phyloP scores from a whole-genome alignment of 2,113 vertebrate genomes.

The Donacobius atricapilla region DNA sequence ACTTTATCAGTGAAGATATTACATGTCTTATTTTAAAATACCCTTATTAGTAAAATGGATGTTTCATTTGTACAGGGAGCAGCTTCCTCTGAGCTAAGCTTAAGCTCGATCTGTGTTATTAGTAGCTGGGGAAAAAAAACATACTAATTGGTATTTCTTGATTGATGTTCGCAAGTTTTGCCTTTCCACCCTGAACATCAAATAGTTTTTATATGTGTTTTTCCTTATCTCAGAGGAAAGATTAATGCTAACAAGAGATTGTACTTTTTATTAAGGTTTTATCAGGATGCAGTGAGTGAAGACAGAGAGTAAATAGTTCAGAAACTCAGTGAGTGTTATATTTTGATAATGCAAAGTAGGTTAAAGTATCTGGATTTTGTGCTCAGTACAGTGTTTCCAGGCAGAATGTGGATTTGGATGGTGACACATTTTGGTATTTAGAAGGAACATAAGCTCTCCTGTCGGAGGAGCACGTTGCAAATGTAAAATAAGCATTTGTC shows the following conservation, averaged over 20 bases:
- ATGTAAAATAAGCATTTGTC: conserved; percentile 38
- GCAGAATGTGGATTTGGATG: conserved; percentile 30
- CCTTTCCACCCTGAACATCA: conserved; percentile 51
- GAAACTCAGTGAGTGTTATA: neutral
- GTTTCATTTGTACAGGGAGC: neutral
- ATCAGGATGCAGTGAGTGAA: conserved; percentile 37
- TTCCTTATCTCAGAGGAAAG: conserved; percentile 43
- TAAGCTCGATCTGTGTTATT: conserved; percentile 43
- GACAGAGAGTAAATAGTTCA: conserved; percentile 46
- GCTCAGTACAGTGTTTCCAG: neutral
- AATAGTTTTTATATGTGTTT: conserved; percentile 43
- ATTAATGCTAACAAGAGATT: conserved; percentile 57
- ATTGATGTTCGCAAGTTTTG: conserved; percentile 60
- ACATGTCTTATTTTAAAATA: neutral
- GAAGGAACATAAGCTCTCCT: conserved; percentile 29
- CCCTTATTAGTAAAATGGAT: neutral
- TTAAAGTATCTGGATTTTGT: conserved; percentile 44
- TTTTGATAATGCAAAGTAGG: conserved; percentile 53
- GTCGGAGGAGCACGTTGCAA: conserved; percentile 8
- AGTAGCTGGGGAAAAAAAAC: conserved; percentile 26
- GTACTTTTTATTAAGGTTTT: conserved; percentile 42
- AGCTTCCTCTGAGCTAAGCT: conserved; percentile 39
- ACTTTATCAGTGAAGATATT: neutral
- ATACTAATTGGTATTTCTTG: conserved; percentile 44
- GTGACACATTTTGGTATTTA: conserved; percentile 44